Percentiles rank a stretch among this genome's conserved stretches.
Conservation (phyloP, 2,113 vertebrate species). For the Brachionichthys hirsutus region DNA sequence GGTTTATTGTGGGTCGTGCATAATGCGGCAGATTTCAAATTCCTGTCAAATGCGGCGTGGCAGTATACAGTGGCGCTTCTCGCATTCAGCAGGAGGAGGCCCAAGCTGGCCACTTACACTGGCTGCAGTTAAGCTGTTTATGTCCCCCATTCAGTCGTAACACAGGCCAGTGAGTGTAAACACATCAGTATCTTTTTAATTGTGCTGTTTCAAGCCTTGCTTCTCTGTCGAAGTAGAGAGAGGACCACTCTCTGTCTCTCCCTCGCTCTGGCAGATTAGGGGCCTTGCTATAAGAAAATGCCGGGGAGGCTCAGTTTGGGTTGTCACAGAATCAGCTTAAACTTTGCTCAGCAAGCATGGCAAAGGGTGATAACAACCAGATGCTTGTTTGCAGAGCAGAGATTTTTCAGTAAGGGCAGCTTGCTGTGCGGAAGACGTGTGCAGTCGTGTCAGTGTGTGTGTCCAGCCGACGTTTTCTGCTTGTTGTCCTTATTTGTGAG, state of each 20-base stretch:
- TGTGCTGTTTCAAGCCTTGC: constrained; percentile 74
- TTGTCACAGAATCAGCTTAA: constrained; percentile 82
- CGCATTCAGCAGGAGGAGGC: constrained; percentile 59
- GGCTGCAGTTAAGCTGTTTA: constrained; percentile 79
- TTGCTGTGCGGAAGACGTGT: constrained; percentile 31
- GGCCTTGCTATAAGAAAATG: constrained; percentile 66
- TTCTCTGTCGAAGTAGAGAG: constrained; percentile 76
- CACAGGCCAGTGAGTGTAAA: constrained; percentile 80
- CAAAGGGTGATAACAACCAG: constrained; percentile 73
- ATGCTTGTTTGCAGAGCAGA: constrained; percentile 69
- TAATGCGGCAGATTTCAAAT: constrained; percentile 75
- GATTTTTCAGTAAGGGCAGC: constrained; percentile 45
- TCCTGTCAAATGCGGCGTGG: constrained; percentile 76
- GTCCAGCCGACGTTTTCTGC: constrained; percentile 56
- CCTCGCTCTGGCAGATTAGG: constrained; percentile 75
- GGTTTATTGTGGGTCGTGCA: constrained; percentile 73
- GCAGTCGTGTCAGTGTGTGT: constrained; percentile 37
- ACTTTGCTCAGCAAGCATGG: constrained; percentile 80
- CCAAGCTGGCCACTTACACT: constrained; percentile 69
- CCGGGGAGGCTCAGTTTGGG: constrained; percentile 71
- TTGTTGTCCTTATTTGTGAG: constrained; percentile 58
- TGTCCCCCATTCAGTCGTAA: constrained; percentile 79
- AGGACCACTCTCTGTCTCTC: constrained; percentile 64
- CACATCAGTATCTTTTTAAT: constrained; percentile 81
- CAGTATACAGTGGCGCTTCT: constrained; percentile 66